Percentiles rank a stretch among this genome's conserved stretches.
phyloP scores from a whole-genome alignment of 2,113 vertebrate species.

The Hypanus sabinus region DNA sequence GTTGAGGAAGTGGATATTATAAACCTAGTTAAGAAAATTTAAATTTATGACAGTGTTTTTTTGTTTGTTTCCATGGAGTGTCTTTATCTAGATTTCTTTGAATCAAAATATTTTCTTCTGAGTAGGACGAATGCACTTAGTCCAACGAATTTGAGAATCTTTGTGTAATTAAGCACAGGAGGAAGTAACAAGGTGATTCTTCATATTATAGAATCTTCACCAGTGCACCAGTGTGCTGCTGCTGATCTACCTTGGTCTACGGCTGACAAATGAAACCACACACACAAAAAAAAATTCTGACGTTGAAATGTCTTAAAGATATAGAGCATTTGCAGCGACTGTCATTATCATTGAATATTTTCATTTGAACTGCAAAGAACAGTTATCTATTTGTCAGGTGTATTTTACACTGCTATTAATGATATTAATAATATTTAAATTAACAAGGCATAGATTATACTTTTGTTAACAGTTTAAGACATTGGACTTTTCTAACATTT shows the following conservation, averaged over 20 bases:
- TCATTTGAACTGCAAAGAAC: background rate
- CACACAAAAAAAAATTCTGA: background rate
- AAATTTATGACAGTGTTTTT: background rate
- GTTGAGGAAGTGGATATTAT: background rate
- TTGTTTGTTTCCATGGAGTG: background rate
- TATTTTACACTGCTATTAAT: slow-evolving; percentile 19
- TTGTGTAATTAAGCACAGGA: background rate
- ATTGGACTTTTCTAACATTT: background rate
- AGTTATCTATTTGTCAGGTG: slow-evolving; percentile 21
- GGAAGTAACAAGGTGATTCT: background rate
- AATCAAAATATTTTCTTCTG: background rate
- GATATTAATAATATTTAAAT: background rate
- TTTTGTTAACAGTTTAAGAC: background rate
- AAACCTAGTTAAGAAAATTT: background rate
- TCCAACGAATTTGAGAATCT: background rate
- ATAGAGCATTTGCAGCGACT: background rate
- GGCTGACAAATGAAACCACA: background rate
- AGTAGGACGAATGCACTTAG: too few species aligned
- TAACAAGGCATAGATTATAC: too few species aligned
- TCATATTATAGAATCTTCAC: background rate
- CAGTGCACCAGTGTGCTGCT: background rate
- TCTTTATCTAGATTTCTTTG: too few species aligned
- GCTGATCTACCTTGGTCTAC: background rate
- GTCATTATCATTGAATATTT: slow-evolving; percentile 27
- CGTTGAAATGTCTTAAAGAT: background rate